phyloP scores from a whole-genome alignment of 2,113 vertebrate species.

The Pseudolaguvia tuberculata region DNA sequence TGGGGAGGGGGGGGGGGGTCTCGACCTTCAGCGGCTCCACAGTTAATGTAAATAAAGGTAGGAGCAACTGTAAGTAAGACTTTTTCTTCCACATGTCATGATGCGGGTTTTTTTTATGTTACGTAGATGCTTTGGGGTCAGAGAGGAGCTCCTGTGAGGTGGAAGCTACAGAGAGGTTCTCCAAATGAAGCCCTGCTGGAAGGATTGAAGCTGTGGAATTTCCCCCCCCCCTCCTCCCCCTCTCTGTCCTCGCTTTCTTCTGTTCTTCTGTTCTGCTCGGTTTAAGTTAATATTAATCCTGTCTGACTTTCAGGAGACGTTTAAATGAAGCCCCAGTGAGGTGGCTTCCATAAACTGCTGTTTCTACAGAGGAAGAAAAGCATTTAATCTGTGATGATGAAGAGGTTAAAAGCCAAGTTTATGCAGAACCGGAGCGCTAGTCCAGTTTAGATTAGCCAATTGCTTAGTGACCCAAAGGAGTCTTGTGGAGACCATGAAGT shows the following conservation, averaged over 20 bases:
- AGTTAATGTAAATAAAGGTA: slow-evolving; percentile 77
- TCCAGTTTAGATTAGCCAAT: slow-evolving; percentile 8
- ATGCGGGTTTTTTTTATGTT: slow-evolving; percentile 41
- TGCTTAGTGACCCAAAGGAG: slow-evolving; percentile 2
- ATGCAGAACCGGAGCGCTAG: not conserved
- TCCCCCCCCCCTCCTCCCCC: slow-evolving; percentile 14
- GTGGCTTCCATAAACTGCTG: slow-evolving; percentile 54
- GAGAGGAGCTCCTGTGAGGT: not conserved
- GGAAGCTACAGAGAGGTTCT: slow-evolving; percentile 37
- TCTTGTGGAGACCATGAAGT: not conserved
- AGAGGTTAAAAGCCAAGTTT: slow-evolving; percentile 47
- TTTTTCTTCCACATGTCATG: slow-evolving; percentile 21
- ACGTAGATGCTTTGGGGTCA: slow-evolving; percentile 60
- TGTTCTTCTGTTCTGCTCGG: slow-evolving; percentile 65
- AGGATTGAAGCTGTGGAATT: slow-evolving; percentile 60
- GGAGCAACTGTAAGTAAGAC: slow-evolving; percentile 25
- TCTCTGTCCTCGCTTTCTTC: slow-evolving; percentile 46
- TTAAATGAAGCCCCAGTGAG: slow-evolving; percentile 54
- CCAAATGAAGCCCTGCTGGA: slow-evolving; percentile 41
- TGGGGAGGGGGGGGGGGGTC: not conserved
- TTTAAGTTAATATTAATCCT: slow-evolving; percentile 62
- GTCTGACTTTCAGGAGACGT: slow-evolving; percentile 59
- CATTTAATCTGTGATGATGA: slow-evolving; percentile 59
- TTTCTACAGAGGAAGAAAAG: slow-evolving; percentile 46
- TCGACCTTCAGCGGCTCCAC: slow-evolving; percentile 52